Evolutionary conservation across 2,113 vertebrate species (phyloP), one percentile per base, ranked within the genome.

Genomic region (Dryoscopus gambensis): DNA sequence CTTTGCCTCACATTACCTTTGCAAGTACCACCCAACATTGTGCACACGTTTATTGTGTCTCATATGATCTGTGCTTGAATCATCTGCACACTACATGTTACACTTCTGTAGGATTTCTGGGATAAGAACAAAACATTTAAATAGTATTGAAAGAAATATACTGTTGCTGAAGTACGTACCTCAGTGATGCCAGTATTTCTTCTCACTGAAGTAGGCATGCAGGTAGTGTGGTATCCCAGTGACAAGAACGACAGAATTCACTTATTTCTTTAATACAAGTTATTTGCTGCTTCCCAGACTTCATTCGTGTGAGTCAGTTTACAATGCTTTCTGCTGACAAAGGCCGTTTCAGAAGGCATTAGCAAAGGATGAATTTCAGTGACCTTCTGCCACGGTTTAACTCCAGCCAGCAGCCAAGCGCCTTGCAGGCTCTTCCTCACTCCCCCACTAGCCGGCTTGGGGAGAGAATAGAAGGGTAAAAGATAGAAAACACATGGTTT

Each of bases 391-490:
- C 39, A 18, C 19, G 21, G 11, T 24, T 53, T 44, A 53, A 27
- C 17, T 62, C 15, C 13, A 13, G 12, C 13, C 39, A 73, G 27
- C 11, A 84, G 12, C 28, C 6, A 28, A 64, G 18, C 28, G 11
- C 40, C 18, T 6, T 6, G 3, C 14, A 64, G 40, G 6, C 7
- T 3, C 22, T 62, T 1, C 1, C 7, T 64, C 25, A 17, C 40
- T 46, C 2, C 14, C 11, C 7, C 28, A 53, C 6, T 9, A 19
- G 3, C 15, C 23, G 11, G 22, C 28, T 33, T 7, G 5, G 49
- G 11, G 27, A 64, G n/a, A 47, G 18, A 74, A n/a, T 4, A 55
- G 6, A 47, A 75, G 33, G 10, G 7, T 40, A 49, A 21, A 40
- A 67, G 42, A 46, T 9, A 65, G 52, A 35, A 50, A 57, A 50